A percentile compares a stretch with the other conserved stretches of the same genome.
phyloP scores from a whole-genome alignment of 2,113 vertebrate genomes.

The Anguilla rostrata region DNA sequence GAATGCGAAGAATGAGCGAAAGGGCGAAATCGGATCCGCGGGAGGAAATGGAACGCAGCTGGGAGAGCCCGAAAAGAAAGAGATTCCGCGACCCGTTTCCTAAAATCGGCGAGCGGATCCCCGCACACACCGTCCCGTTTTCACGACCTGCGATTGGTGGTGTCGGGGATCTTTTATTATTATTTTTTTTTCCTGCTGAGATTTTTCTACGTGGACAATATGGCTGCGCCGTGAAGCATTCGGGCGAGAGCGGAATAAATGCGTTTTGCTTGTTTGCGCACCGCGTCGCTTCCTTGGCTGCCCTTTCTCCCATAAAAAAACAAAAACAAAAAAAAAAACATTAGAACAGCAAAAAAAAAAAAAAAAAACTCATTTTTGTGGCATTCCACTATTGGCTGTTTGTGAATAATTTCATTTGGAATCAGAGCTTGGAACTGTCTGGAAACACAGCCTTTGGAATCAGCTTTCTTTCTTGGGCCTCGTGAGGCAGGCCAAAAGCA shows the following conservation, averaged over 20 bases:
- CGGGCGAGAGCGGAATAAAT: not conserved
- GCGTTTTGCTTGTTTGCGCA: not conserved
- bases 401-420: not conserved
- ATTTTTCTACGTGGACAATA: not conserved
- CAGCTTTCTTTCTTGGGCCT: not conserved
- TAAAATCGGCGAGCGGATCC: not conserved
- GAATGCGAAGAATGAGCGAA: not conserved
- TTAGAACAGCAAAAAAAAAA: not conserved
- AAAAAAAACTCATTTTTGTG: not conserved
- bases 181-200: not conserved
- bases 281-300: too few relatives aligned
- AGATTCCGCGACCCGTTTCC: not conserved
- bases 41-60: constrained; percentile 1
- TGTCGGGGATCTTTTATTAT: not conserved
- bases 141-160: not conserved
- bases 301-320: too few relatives aligned
- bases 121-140: not conserved
- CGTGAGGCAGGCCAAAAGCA: not conserved
- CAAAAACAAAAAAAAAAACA: too few relatives aligned
- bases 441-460: not conserved
- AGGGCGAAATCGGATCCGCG: not conserved
- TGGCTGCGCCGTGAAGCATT: not conserved
- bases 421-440: too few relatives aligned
- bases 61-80: not conserved
- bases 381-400: not conserved